A percentile compares a stretch with the other conserved stretches of the same genome.
These are phyloP conservation scores for Danaus plexippus DNA, from an alignment of 1,140 invertebrate genomes.

Conservation along the genomic window DNA sequence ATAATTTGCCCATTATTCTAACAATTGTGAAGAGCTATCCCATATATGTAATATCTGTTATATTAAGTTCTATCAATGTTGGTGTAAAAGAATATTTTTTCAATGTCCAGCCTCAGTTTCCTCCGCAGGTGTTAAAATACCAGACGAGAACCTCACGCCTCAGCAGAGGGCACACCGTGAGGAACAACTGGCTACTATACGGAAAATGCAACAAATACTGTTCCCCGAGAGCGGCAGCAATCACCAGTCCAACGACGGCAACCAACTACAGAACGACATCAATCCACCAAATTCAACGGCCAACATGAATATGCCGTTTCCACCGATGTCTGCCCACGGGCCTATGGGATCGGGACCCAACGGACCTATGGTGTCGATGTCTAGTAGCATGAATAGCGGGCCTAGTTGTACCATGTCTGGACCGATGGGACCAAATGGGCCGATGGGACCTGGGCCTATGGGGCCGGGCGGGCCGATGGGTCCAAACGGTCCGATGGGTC, in stretches of 20 bases:
- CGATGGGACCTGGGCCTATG: conserved; percentile 56
- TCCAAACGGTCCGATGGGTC: conserved; percentile 60
- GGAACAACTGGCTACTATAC: conserved; percentile 90
- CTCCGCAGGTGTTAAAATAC: conserved; percentile 86
- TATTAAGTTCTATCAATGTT: conserved; percentile 8
- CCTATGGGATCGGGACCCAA: conserved; percentile 60
- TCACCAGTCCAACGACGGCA: conserved; percentile 48
- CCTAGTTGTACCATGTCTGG: conserved; percentile 64
- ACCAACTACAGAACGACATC: conserved; percentile 41
- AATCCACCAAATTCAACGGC: conserved; percentile 60
- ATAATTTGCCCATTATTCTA: too few species aligned
- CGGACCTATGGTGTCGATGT: conserved; percentile 62
- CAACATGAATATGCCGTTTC: conserved; percentile 65
- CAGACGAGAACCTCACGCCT: conserved; percentile 96
- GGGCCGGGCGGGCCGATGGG: conserved; percentile 62
- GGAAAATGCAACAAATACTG: conserved; percentile 93
- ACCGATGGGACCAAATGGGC: conserved; percentile 62
- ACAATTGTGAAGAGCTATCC: too few species aligned
- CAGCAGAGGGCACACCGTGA: conserved; percentile 95
- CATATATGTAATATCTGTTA: too few species aligned
- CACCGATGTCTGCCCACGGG: conserved; percentile 58
- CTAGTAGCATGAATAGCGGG: conserved; percentile 56
- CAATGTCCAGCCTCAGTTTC: conserved; percentile 31
- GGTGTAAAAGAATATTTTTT: conserved; percentile 23
- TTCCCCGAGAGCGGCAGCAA: conserved; percentile 81